Evolutionary conservation across 2,113 vertebrate genomes (phyloP), one percentile per base, ranked within the genome.

Genomic region (Sorex fumeus): DNA sequence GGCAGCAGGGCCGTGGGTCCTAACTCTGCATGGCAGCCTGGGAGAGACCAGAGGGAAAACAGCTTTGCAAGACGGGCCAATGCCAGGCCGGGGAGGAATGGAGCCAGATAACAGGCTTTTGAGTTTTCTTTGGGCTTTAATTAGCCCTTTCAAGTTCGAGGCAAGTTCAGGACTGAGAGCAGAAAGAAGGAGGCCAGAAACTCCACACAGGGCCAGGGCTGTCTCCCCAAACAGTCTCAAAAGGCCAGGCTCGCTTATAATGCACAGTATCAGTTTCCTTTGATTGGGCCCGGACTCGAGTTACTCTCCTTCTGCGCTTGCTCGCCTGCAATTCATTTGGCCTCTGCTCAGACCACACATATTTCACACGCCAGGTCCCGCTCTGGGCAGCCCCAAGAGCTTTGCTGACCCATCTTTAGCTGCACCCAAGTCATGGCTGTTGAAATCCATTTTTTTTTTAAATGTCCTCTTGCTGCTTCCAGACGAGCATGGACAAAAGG

Each of bases 111-210:
- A 77, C 93, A 27, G 1, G 91, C 94, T 93, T 98, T 98, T 97
- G 98, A 97, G 97, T 97, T 96, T 95, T 94, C 96, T 53, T 93
- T 94, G 72, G 90, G 21, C 91, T 96, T 97, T 98, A 97, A 98
- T 98, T 97, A 97, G 95, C 92, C 95, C 94, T 98, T 97, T 98
- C 96, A 98, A 98, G 96, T 92, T 76, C 84, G 91, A 97, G 95
- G 90, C 80, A 60, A 97, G 96, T 95, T 97, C 84, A 85, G 96
- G 92, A 27, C 84, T 53, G 88, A 97, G 96, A 90, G 76, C 88
- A 96, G 94, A 95, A 81, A 97, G 92, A 81, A 93, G 0, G 27
- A 87, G 77, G 78, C 92, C 81, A 94, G 97, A 96, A 76, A 92
- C 71, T 70, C 0, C 2, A 28, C 71, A 75, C 78, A 80, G 84